phyloP scores from a whole-genome alignment of 2,113 vertebrate genomes.

The Phaethornis superciliosus region DNA sequence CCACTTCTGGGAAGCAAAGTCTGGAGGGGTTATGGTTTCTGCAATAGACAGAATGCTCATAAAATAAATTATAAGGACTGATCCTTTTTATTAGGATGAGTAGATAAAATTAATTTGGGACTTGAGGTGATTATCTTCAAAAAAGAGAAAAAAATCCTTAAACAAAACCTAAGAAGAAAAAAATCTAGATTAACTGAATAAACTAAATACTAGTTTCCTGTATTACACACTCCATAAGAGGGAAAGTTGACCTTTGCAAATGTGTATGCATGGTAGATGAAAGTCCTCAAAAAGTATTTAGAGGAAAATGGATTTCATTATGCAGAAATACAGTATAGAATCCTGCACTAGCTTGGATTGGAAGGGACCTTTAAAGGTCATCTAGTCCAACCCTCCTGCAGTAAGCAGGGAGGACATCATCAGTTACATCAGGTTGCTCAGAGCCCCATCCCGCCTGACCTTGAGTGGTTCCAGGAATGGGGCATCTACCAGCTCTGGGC shows the following conservation, averaged over 20 bases:
- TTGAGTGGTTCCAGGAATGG: too few relatives aligned
- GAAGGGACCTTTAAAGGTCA: too few relatives aligned
- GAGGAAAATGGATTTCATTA: background rate
- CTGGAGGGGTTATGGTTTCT: constrained; percentile 15
- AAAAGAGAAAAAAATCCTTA: background rate
- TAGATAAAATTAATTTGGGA: background rate
- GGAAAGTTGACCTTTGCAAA: background rate
- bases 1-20: constrained; percentile 10
- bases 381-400: too few relatives aligned
- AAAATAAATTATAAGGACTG: background rate
- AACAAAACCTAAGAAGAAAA: background rate
- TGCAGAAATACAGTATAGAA: background rate
- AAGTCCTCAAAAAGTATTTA: background rate
- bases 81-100: background rate
- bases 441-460: too few relatives aligned
- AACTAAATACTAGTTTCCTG: background rate
- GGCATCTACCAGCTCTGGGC: too few relatives aligned
- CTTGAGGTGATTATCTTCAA: background rate
- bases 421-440: too few relatives aligned
- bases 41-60: background rate
- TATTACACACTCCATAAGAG: background rate
- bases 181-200: background rate
- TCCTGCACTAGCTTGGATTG: too few relatives aligned
- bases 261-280: background rate
- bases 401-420: too few relatives aligned